Base-by-base conservation (phyloP, 2,888 invertebrate species). In the Mythimna loreyi region DNA sequence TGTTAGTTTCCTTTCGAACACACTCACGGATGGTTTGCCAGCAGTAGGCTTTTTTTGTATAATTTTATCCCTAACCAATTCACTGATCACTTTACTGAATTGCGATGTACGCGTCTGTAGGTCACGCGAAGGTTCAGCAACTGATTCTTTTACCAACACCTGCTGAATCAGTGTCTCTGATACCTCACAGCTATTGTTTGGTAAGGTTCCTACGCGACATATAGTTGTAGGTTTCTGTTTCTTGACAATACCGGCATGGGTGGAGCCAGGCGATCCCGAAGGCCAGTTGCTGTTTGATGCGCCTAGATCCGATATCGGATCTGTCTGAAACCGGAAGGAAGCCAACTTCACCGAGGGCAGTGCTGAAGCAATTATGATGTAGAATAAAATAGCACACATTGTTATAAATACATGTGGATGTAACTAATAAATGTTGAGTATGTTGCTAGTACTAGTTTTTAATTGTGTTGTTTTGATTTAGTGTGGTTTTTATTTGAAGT, bases 381-480 rank as follows among this genome's bases (percentile, higher is more conserved):
- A 64, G 9, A 67, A 63, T 13, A 67, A 52, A 67, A 63, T 11
- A 25, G 64, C 57, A 40, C 36, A 64, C 76, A 73, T 49, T 47
- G 72, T 60, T 67, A 60, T 61, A 45, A 36, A 49, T 63, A 57
- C 36, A n/a, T 45, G 21, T n/a, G 19, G 11, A 36, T 58, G 21
- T 9, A 56, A 67, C 19, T 55, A 61, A 57, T n/a, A 33, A 49
- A 21, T 50, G 36, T n/a, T 45, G 11, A 19, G 23, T 13, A 21
- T n/a, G n/a, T 19, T 30, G 2, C 28, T 52, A 59, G 19, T 60
- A 9, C 28, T 59, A 23, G 36, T 49, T 53, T 28, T n/a, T 21
- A 30, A 62, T 60, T 16, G 28, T 11, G 23, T 21, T 76, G 47
- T 73, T 76, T 67, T 66, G 78, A 49, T 67, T 57, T 16, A 57